These are phyloP conservation scores for Adelges cooleyi DNA, from an alignment of 1,140 invertebrate species.

Conservation along the genomic window DNA sequence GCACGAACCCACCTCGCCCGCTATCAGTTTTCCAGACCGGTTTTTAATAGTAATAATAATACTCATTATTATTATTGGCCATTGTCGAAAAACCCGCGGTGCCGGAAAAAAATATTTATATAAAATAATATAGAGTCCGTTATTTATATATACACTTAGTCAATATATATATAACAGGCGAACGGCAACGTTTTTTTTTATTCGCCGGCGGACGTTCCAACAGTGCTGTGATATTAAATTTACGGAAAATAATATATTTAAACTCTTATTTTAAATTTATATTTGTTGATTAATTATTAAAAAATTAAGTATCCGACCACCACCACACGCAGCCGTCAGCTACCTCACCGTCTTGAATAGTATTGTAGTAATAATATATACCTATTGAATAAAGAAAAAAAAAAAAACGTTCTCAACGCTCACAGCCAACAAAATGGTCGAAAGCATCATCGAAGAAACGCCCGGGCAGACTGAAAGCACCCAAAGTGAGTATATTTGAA, in stretches of 20 bases:
- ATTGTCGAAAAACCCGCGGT: background rate
- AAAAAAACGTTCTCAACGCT: background rate
- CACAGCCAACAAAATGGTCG: slow-evolving; percentile 4
- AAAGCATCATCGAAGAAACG: slow-evolving; percentile 19
- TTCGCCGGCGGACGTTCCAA: slow-evolving; percentile 5
- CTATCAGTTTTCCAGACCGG: background rate
- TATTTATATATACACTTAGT: background rate
- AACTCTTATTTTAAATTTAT: slow-evolving; percentile 9
- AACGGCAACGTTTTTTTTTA: background rate
- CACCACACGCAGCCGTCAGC: background rate
- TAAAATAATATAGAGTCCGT: background rate
- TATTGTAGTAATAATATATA: background rate
- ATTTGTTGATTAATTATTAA: slow-evolving; percentile 10
- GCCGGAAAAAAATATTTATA: background rate
- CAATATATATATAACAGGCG: background rate
- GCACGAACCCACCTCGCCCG: too few relatives aligned
- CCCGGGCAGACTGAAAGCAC: slow-evolving; percentile 20
- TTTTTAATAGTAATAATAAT: background rate
- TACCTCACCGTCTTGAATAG: background rate
- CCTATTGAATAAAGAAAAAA: background rate
- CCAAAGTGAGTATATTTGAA: slow-evolving; percentile 3
- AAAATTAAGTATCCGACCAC: background rate
- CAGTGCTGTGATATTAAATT: slow-evolving; percentile 22
- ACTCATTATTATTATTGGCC: background rate
- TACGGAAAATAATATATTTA: too few relatives aligned